Percentiles rank a stretch among this genome's conserved stretches.
These are phyloP conservation scores for Acipenser transmontanus DNA, from an alignment of 2,797 vertebrate species.

Conservation along the genomic window DNA sequence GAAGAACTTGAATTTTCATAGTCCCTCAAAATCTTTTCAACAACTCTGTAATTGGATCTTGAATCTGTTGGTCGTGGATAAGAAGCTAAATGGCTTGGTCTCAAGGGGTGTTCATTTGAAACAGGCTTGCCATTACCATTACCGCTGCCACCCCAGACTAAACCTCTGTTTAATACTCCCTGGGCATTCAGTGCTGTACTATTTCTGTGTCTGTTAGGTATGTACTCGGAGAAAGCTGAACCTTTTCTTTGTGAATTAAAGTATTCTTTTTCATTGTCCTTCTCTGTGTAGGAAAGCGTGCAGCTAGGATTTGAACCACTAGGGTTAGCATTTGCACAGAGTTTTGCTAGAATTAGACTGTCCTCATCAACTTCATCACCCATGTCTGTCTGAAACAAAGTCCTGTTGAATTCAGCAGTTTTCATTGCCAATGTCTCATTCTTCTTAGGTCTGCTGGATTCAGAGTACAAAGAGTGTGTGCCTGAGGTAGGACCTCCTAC, in stretches of 20 bases:
- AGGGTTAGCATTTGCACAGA: slow-evolving; percentile 34
- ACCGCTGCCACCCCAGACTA: background rate
- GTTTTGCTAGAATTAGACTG: slow-evolving; percentile 34
- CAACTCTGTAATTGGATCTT: slow-evolving; percentile 87
- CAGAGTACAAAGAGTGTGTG: slow-evolving; percentile 32
- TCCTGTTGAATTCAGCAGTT: slow-evolving; percentile 88
- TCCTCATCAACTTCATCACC: slow-evolving; percentile 44
- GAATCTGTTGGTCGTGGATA: slow-evolving; percentile 85
- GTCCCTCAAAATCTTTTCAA: slow-evolving; percentile 86
- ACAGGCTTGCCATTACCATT: slow-evolving; percentile 48
- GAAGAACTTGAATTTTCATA: slow-evolving; percentile 70
- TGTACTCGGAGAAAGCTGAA: slow-evolving; percentile 32
- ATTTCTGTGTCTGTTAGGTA: slow-evolving; percentile 28
- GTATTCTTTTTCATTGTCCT: slow-evolving; percentile 10
- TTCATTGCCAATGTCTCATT: slow-evolving; percentile 84
- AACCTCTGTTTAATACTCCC: background rate
- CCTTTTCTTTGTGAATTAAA: slow-evolving; percentile 26
- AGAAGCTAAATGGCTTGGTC: slow-evolving; percentile 79
- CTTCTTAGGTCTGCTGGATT: slow-evolving; percentile 44
- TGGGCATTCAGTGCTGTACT: slow-evolving; percentile 21
- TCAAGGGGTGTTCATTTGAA: slow-evolving; percentile 78
- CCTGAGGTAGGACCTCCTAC: slow-evolving; percentile 39
- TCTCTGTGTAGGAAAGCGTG: slow-evolving; percentile 25
- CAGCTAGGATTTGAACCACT: slow-evolving; percentile 13
- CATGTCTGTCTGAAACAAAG: slow-evolving; percentile 83